Percentiles rank a stretch among this genome's conserved stretches.
These are phyloP conservation scores for Scomber scombrus DNA, from an alignment of 2,113 vertebrate species.

Conservation along the genomic window DNA sequence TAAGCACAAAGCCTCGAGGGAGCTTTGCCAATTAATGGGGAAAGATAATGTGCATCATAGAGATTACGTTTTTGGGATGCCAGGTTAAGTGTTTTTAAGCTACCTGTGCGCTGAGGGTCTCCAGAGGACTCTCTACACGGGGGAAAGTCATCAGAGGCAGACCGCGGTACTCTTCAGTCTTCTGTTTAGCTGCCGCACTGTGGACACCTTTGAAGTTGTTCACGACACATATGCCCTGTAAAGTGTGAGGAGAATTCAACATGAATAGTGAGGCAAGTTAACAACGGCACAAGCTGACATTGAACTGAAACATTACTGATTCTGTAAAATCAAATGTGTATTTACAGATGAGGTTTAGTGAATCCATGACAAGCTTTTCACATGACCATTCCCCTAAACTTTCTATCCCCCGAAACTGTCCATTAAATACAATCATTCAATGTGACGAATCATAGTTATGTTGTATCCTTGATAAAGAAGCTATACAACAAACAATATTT, in stretches of 20 bases:
- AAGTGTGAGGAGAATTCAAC: conserved; percentile 12
- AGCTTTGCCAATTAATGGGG: conserved; percentile 36
- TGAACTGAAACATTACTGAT: neutral
- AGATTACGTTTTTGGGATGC: conserved; percentile 43
- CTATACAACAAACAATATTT: no score
- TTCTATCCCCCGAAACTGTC: no score
- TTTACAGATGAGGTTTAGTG: neutral
- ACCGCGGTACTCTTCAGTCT: conserved; percentile 93
- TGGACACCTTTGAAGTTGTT: conserved; percentile 97
- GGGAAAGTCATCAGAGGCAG: conserved; percentile 97
- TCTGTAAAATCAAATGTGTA: neutral
- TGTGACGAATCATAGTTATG: no score
- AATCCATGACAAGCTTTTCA: neutral
- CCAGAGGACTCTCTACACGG: conserved; percentile 96
- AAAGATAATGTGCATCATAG: conserved; percentile 41
- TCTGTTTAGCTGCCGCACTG: conserved; percentile 88
- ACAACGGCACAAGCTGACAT: neutral
- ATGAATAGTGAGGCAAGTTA: neutral
- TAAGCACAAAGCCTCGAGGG: conserved; percentile 24
- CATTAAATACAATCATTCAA: no score
- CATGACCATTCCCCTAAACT: no score
- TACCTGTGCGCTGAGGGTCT: conserved; percentile 99
- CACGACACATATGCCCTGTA: conserved; percentile 95
- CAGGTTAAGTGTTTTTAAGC: conserved; percentile 57
- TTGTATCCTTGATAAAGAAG: no score